phyloP scores from a whole-genome alignment of 2,888 invertebrate genomes.

The Idaea dimidiata region DNA sequence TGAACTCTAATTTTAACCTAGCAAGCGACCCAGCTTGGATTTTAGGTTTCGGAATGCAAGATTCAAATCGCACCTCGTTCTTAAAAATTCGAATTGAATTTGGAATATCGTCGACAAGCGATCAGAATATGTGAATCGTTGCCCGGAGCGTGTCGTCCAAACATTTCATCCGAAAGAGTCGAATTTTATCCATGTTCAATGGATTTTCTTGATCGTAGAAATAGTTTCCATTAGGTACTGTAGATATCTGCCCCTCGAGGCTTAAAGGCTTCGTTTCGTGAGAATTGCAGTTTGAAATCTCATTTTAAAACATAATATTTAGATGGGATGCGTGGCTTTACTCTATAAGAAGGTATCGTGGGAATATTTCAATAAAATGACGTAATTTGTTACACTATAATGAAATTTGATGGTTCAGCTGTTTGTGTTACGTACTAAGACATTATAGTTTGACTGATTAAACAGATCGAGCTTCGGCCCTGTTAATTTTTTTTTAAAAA shows the following conservation, averaged over 20 bases:
- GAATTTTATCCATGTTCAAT: background rate
- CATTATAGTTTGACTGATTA: too few relatives aligned
- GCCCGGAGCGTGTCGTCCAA: conserved; percentile 11
- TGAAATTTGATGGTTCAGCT: too few relatives aligned
- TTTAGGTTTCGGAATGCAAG: background rate
- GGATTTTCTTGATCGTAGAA: background rate
- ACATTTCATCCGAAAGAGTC: conserved; percentile 5
- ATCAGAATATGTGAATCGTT: conserved; percentile 11
- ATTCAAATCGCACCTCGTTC: conserved; percentile 4
- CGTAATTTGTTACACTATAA: background rate
- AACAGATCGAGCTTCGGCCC: too few relatives aligned
- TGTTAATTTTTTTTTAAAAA: too few relatives aligned
- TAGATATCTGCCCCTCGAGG: conserved; percentile 9
- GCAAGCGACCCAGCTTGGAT: background rate
- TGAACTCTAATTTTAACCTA: background rate
- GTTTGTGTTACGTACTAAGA: too few relatives aligned
- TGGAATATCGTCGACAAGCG: conserved; percentile 7
- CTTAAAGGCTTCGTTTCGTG: conserved; percentile 10
- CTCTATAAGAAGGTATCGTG: background rate
- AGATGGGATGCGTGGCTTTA: background rate
- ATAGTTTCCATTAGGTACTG: conserved; percentile 13
- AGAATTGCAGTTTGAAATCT: conserved; percentile 8
- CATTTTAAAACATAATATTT: conserved; percentile 2
- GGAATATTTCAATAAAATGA: background rate
- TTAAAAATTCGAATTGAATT: conserved; percentile 7